A percentile compares a stretch with the other conserved stretches of the same genome.
Evolutionary conservation across 1,140 invertebrate species (phyloP).

Genomic region (Drosophila arawakana): DNA sequence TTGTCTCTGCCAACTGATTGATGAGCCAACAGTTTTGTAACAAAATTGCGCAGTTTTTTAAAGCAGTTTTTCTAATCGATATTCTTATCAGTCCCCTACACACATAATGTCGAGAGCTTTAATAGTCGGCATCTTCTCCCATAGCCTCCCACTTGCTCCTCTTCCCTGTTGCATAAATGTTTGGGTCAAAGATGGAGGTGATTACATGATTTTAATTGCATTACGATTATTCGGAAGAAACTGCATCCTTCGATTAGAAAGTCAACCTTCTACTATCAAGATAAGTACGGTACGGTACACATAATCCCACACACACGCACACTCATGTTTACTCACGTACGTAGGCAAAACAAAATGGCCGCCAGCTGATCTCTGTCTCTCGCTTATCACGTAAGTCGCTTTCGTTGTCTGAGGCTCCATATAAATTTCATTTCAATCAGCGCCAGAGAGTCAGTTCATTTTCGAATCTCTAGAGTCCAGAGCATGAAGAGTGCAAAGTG

Average conservation of each 20-base stretch:
- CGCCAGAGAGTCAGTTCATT: conserved; percentile 56
- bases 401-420: conserved; percentile 32
- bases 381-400: conserved; percentile 44
- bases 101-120: conserved; percentile 14
- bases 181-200: no score
- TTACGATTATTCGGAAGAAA: background rate
- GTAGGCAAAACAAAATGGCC: conserved; percentile 70
- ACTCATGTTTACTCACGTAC: background rate
- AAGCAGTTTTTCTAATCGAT: conserved; percentile 22
- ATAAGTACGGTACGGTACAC: no score
- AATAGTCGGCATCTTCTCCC: no score
- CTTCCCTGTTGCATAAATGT: no score
- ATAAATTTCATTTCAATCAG: conserved; percentile 53
- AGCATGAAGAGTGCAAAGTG: conserved; percentile 22
- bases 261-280: conserved; percentile 5
- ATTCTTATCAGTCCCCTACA: conserved; percentile 12
- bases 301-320: no score
- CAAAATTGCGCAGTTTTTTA: conserved; percentile 37
- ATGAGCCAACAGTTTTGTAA: conserved; percentile 17
- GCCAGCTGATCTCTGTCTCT: conserved; percentile 64
- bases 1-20: conserved; percentile 15
- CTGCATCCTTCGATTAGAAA: background rate
- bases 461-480: conserved; percentile 56
- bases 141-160: no score
- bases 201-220: conserved; percentile 24